Evolutionary conservation across 2,113 vertebrate genomes (phyloP), one percentile per base, ranked within the genome.

Genomic region (Paedocypris sp.): DNA sequence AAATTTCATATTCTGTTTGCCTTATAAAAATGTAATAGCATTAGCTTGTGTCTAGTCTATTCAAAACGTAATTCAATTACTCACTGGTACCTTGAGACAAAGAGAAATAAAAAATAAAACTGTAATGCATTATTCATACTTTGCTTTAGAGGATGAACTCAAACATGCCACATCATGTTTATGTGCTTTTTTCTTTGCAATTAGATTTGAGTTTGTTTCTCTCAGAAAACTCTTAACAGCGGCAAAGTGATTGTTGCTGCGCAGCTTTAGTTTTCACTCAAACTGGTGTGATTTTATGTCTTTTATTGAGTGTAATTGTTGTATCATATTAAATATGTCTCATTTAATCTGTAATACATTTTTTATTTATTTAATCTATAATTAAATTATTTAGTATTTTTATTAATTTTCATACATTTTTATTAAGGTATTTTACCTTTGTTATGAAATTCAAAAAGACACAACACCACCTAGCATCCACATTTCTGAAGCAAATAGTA

Each of bases 51-150:
- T 60, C 39, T 63, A 33, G 64, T 68, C 58, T 62, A 41, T 64
- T 64, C 41, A 57, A 51, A 67, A 71, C 49, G 65, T 68, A 75
- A 73, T 73, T 71, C 47, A 73, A 75, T 75, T 69, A 75, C 69
- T 68, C 47, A 49, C 16, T 9, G 63, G 46, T 66, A 52, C 53
- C 47, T 59, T 25, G 50, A 36, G 56, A 54, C 66, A 62, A 56
- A 60, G 26, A 54, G 41, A 66, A 71, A 61, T 11, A 63, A 59
- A 69, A 12, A 71, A n/a, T n/a, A 62, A 58, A 12, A 35, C n/a
- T 18, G 19, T 12, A 22, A 71, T 75, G 66, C 64, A 71, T 75
- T 71, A 75, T 75, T 75, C 71, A 75, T 75, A 49, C 57, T 47
- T 36, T 53, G 43, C 46, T 32, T 25, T 50, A 19, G 26, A 32